Conservation (phyloP, 2,888 invertebrate species). For the Tenthredo scrophulariae region DNA sequence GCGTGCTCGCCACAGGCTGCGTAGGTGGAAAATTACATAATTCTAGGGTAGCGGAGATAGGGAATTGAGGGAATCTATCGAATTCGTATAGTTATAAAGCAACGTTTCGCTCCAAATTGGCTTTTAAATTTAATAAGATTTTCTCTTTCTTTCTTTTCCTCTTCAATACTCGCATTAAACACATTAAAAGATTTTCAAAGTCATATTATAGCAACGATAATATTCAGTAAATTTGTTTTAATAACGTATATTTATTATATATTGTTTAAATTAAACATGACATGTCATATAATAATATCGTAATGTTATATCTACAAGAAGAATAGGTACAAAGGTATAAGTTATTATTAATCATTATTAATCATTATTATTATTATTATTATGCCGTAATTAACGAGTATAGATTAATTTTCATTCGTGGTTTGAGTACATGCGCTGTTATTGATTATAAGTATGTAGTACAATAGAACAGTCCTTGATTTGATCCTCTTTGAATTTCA, state of each 20-base stretch:
- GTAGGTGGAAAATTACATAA: conserved; percentile 53
- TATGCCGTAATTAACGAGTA: conserved; percentile 21
- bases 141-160: background rate
- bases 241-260: conserved; percentile 66
- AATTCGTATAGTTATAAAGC: conserved; percentile 23
- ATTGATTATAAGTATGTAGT: background rate
- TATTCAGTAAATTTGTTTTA: conserved; percentile 60
- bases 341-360: conserved; percentile 61
- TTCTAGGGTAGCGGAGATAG: conserved; percentile 16
- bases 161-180: background rate
- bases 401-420: conserved; percentile 10
- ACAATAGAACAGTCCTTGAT: too few relatives aligned
- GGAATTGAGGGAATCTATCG: conserved; percentile 3
- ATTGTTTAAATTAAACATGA: conserved; percentile 72
- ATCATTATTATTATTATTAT: background rate
- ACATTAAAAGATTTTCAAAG: background rate
- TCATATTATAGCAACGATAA: background rate
- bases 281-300: conserved; percentile 61
- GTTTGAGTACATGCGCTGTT: background rate
- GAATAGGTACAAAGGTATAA: conserved; percentile 73
- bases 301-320: conserved; percentile 76
- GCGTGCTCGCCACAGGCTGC: conserved; percentile 50
- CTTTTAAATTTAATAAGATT: background rate
- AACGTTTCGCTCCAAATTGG: background rate
- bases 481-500: too few relatives aligned